phyloP scores from a whole-genome alignment of 23 tunicate genomes.

The Styela clava region DNA sequence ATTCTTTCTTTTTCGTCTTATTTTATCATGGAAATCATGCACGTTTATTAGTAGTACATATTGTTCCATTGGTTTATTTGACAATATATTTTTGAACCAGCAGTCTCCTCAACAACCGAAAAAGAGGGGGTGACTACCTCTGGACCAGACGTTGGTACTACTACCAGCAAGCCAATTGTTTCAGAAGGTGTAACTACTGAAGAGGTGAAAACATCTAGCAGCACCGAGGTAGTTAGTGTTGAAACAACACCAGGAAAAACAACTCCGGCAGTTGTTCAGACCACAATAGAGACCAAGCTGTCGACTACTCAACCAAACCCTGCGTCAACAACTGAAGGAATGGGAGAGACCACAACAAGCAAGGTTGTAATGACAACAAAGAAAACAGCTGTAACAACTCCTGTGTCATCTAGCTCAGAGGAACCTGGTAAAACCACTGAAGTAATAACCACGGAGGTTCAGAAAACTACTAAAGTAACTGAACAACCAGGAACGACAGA shows the following conservation, averaged over 20 bases:
- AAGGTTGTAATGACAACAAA: constrained; percentile 39
- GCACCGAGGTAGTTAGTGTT: constrained; percentile 39
- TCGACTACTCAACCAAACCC: constrained; percentile 3
- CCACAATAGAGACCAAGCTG: constrained; percentile 36
- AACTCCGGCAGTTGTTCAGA: constrained; percentile 48
- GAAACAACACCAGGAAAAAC: constrained; percentile 23
- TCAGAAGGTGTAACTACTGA: neutral
- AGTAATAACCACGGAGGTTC: constrained; percentile 31
- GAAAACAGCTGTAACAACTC: constrained; percentile 20
- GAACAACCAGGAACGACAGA: constrained; percentile 42
- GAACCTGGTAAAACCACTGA: constrained; percentile 31
- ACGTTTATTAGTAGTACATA: too few relatives aligned
- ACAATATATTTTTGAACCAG: too few relatives aligned
- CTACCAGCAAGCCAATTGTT: neutral
- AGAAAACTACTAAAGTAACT: constrained; percentile 32
- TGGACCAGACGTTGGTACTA: constrained; percentile 9
- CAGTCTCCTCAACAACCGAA: too few relatives aligned
- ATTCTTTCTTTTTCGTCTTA: too few relatives aligned
- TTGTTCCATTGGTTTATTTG: too few relatives aligned
- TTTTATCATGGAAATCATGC: too few relatives aligned
- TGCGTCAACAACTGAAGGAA: neutral
- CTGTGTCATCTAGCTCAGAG: constrained; percentile 18
- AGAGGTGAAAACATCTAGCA: constrained; percentile 24
- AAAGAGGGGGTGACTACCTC: too few relatives aligned
- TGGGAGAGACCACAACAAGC: constrained; percentile 40